Evolutionary conservation across 2,113 vertebrate species (phyloP).

Genomic region (Microtus montanus): DNA sequence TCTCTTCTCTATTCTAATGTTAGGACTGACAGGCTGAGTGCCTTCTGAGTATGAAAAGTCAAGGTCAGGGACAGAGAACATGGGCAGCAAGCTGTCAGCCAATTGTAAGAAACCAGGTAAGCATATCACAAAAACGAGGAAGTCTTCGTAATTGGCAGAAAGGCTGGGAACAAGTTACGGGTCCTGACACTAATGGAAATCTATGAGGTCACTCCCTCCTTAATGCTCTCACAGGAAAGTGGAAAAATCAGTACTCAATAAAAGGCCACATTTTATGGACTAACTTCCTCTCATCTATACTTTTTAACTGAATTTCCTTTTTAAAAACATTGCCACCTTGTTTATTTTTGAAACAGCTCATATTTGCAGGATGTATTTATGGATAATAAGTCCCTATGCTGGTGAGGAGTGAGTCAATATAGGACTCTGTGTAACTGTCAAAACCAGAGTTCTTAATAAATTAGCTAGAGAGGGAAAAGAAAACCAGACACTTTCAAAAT

Average conservation of each 20-base stretch:
- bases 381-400: background rate
- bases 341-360: slow-evolving; percentile 4
- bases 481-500: slow-evolving; percentile 5
- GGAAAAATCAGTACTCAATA: slow-evolving; percentile 44
- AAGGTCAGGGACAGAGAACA: slow-evolving; percentile 54
- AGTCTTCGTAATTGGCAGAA: slow-evolving; percentile 58
- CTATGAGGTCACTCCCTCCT: slow-evolving; percentile 30
- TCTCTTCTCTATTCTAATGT: slow-evolving; percentile 42
- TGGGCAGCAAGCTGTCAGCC: slow-evolving; percentile 57
- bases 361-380: slow-evolving; percentile 3
- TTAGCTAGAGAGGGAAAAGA: background rate
- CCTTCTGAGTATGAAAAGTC: slow-evolving; percentile 52
- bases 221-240: slow-evolving; percentile 31
- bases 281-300: slow-evolving; percentile 28
- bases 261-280: slow-evolving; percentile 54
- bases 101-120: slow-evolving; percentile 47
- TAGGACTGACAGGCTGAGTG: slow-evolving; percentile 62
- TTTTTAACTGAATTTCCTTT: slow-evolving; percentile 24
- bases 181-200: slow-evolving; percentile 33
- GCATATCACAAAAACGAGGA: slow-evolving; percentile 6
- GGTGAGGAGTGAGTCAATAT: background rate
- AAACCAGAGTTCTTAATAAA: background rate
- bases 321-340: slow-evolving; percentile 36
- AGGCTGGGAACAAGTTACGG: slow-evolving; percentile 9
- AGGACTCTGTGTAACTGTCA: background rate